Percentiles rank a stretch among this genome's conserved stretches.
Conservation (phyloP, 2,797 vertebrate genomes). For the Amphiprion clarkii region DNA sequence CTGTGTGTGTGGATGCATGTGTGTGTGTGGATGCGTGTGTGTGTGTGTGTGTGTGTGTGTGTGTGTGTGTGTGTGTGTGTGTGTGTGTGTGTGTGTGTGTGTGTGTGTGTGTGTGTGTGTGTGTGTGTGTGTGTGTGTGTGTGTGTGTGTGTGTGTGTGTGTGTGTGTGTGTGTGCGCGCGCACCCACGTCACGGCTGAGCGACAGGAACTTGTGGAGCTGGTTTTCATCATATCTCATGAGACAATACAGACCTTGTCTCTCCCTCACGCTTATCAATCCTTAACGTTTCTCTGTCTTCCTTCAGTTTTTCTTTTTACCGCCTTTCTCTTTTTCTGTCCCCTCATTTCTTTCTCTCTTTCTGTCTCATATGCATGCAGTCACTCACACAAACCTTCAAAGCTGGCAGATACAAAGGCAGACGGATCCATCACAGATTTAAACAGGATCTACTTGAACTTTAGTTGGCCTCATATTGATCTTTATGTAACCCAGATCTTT, state of each 20-base stretch:
- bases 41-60: not conserved
- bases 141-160: too few species aligned
- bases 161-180: not conserved
- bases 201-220: slow-evolving; percentile 62
- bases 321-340: slow-evolving; percentile 15
- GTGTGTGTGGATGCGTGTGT: slow-evolving; percentile 18
- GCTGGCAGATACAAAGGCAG: slow-evolving; percentile 53
- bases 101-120: slow-evolving; percentile 16
- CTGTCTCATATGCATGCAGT: slow-evolving; percentile 36
- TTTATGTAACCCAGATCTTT: slow-evolving; percentile 62
- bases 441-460: slow-evolving; percentile 69
- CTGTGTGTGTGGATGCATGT: slow-evolving; percentile 23
- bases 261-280: slow-evolving; percentile 50
- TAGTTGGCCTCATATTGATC: slow-evolving; percentile 68
- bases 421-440: slow-evolving; percentile 62
- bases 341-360: slow-evolving; percentile 15
- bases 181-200: slow-evolving; percentile 29
- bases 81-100: not conserved
- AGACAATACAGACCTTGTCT: slow-evolving; percentile 70
- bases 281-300: slow-evolving; percentile 22
- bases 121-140: not conserved
- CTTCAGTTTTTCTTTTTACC: not conserved
- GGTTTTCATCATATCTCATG: slow-evolving; percentile 65
- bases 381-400: slow-evolving; percentile 42
- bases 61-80: not conserved